Base-by-base conservation (phyloP, 2,797 vertebrate genomes). In the Trachops cirrhosus region DNA sequence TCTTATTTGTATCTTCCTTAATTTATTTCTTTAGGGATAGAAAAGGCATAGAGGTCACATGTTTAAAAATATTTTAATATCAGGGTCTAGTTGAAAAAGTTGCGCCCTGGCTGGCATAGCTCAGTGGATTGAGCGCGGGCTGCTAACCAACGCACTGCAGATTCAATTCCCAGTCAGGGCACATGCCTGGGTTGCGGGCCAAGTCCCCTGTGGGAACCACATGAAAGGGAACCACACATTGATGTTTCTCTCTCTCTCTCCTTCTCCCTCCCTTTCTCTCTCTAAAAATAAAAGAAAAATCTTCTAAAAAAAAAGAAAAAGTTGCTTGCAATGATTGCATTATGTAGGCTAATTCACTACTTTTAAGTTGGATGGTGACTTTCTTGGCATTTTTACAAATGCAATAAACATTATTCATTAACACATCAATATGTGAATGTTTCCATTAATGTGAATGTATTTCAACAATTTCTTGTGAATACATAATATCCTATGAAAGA, bases 311-410 rank as follows among this genome's bases (percentile, higher is more conserved):
- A 88, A 84, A 86, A 15, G 5, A 78, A 88, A 84, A 86, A 15
- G 3, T 1, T 52, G 0, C 12, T 89, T 93, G 15, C 16, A 73
- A 24, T 59, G 16, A 12, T 78, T 94, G 4, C 32, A 11, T 78
- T 57, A 78, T 83, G 32, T 19, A 67, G 6, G 1, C n/a, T n/a
- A n/a, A n/a, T 79, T 89, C 0, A 26, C 37, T 84, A 39, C 21
- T 70, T 95, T 89, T 75, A 86, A 62, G 44, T 68, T 91, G 39
- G 10, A 73, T 67, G 0, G 19, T 79, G 19, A 71, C 26, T 80
- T 89, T 90, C 48, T 89, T 82, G 29, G n/a, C 78, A 70, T 78
- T 92, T 70, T 93, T 32, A 86, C 7, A 82, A 91, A 80, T 88
- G 16, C 2, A 79, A 19, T 68, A 86, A 52, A 57, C 3, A 50